Evolutionary conservation across 2,113 vertebrate genomes (phyloP).

Genomic region (Taurulus bubalis): DNA sequence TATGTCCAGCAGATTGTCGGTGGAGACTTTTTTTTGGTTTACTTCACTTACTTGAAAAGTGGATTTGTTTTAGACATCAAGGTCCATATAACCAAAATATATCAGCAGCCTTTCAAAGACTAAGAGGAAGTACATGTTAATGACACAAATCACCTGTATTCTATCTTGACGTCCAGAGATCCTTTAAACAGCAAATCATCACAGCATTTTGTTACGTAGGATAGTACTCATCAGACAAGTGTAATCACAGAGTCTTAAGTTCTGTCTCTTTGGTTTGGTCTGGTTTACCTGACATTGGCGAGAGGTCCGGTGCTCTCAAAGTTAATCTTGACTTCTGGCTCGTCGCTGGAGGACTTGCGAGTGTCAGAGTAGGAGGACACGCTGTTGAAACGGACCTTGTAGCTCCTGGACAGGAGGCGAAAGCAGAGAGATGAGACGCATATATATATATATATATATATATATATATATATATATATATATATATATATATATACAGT

Average conservation of each 20-base stretch:
- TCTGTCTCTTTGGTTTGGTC: neutral
- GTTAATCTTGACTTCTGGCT: constrained; percentile 89
- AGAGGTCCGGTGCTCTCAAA: constrained; percentile 96
- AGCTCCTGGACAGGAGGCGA: constrained; percentile 85
- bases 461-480: too few species aligned
- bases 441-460: too few species aligned
- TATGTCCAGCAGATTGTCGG: neutral
- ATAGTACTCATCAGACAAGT: neutral
- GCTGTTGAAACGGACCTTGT: constrained; percentile 98
- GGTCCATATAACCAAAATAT: neutral
- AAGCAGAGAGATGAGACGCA: constrained; percentile 2
- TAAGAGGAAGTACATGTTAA: neutral
- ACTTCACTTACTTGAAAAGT: neutral
- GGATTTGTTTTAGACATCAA: neutral
- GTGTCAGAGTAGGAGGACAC: constrained; percentile 96
- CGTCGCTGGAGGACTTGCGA: constrained; percentile 91
- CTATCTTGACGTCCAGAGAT: neutral
- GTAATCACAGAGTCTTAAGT: neutral
- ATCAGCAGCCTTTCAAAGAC: neutral
- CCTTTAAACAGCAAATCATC: neutral
- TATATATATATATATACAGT: too few species aligned
- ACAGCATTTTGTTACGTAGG: neutral
- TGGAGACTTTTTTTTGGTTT: neutral
- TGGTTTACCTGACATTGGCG: constrained; percentile 93
- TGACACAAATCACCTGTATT: neutral